Evolutionary conservation across 2,797 vertebrate species (phyloP), one percentile per base, ranked within the genome.

Genomic region (Fistularia tabacaria): DNA sequence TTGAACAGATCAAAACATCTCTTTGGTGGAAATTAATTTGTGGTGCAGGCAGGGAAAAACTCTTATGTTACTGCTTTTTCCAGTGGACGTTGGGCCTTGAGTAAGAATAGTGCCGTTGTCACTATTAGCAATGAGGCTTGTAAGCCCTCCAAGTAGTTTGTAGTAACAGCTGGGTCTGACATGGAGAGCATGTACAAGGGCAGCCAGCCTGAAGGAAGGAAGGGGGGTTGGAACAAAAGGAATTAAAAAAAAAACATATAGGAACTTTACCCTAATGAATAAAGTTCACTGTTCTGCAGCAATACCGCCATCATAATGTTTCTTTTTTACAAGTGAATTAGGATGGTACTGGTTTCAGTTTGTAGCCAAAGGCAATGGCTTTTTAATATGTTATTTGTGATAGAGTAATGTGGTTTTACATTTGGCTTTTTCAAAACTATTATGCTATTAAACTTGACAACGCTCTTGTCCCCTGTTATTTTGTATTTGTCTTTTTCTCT

Each of bases 141-240:
- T 90, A 88, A 85, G 89, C 81, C 82, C 87, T 89, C 87, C 87
- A 89, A 90, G 88, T 90, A 88, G 91, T 91, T 91, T 89, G 90
- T 89, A 89, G 88, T 88, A 92, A 92, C 91, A 92, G 91, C 91
- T 92, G 91, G 90, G 89, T 81, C 85, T 91, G 91, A 92, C 91
- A 91, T 90, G 89, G 88, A 91, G 91, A 90, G 89, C 90, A 85
- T 87, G 85, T 83, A 91, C 80, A 85, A 87, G 89, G 89, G 88
- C 89, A 89, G 86, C 75, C 76, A 82, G 86, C 84, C 77, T 81
- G 85, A 74, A 84, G 80, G 78, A 74, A 84, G 85, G 85, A 81
- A 79, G 86, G 79, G 82, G 81, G 79, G 38, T 14, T 25, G 61
- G 62, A 15, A 69, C 69, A 77, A 80, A 76, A 85, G 67, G 54